Conservation (phyloP, 2,113 vertebrate genomes). For the Chitala chitala region DNA sequence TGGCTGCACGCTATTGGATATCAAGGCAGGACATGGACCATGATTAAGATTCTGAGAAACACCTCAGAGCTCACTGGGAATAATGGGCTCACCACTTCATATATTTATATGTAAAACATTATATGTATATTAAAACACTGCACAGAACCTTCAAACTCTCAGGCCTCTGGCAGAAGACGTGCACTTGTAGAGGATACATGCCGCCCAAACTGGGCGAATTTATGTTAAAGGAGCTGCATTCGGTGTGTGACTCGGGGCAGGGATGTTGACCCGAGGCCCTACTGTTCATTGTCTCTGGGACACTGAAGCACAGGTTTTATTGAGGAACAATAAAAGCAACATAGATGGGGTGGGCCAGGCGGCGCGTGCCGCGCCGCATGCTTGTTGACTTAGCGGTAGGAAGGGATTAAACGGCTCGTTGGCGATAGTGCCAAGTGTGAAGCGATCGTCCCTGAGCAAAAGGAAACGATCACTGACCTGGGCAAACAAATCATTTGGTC, state of each 20-base stretch:
- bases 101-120: too few species aligned
- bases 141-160: too few species aligned
- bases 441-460: slow-evolving; percentile 65
- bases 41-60: background rate
- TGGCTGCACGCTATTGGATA: background rate
- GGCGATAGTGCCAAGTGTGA: slow-evolving; percentile 78
- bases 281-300: slow-evolving; percentile 36
- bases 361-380: slow-evolving; percentile 57
- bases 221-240: background rate
- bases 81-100: too few species aligned
- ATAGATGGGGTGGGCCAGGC: slow-evolving; percentile 28
- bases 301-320: slow-evolving; percentile 63
- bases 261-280: slow-evolving; percentile 14
- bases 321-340: slow-evolving; percentile 51
- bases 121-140: too few species aligned
- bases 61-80: too few species aligned
- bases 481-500: slow-evolving; percentile 86
- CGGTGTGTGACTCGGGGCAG: background rate
- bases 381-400: slow-evolving; percentile 68
- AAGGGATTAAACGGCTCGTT: slow-evolving; percentile 91
- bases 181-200: too few species aligned
- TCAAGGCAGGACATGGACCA: background rate
- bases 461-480: slow-evolving; percentile 77
- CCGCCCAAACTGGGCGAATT: too few species aligned
- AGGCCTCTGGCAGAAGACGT: too few species aligned